Base-by-base conservation (phyloP, 2,888 invertebrate genomes). In the Melinaea marsaeus region DNA sequence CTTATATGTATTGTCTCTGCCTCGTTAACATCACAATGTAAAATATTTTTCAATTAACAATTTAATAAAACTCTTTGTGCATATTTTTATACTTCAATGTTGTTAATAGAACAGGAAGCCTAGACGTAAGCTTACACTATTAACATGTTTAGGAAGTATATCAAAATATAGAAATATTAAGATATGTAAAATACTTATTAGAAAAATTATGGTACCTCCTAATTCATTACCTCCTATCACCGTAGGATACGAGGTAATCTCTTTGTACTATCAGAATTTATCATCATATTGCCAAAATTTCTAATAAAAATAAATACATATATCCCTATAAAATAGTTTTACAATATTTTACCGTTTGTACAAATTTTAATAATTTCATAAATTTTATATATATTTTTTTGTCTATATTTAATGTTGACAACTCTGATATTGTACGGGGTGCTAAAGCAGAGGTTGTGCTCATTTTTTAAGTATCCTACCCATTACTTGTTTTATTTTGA, bases 1-100 rank as follows among this genome's bases (percentile, higher is more conserved):
- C 3, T n/a, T 42, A 9, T 42, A 9, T 42, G 42, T 42, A 42
- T 42, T 42, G 7, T 42, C 9, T 42, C 42, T 0, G 42, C 7
- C 42, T 42, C 9, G 42, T 51, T 32, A 51, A 32, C 51, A 32
- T 32, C 51, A 51, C 51, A 32, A 32, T 7, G 2, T 22, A 11
- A 32, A 4, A 5, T 13, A 3, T 13, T 45, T 55, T 60, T 42
- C 42, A 55, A 60, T 57, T 34, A 47, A 55, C 48, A 56, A 42
- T 54, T 45, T 56, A 55, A 61, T 55, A 65, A 48, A 63, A 61
- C 61, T 65, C 34, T 58, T 67, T 67, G 62, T 58, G 67, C 64
- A 55, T 70, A 70, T 70, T 70, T 70, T 70, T 68, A 63, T 68
- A 68, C 70, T 58, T 47, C 42, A 65, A 64, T 58, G 62, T 60